Base-by-base conservation (phyloP, 2,797 vertebrate genomes). In the Acanthurus lineatus region DNA sequence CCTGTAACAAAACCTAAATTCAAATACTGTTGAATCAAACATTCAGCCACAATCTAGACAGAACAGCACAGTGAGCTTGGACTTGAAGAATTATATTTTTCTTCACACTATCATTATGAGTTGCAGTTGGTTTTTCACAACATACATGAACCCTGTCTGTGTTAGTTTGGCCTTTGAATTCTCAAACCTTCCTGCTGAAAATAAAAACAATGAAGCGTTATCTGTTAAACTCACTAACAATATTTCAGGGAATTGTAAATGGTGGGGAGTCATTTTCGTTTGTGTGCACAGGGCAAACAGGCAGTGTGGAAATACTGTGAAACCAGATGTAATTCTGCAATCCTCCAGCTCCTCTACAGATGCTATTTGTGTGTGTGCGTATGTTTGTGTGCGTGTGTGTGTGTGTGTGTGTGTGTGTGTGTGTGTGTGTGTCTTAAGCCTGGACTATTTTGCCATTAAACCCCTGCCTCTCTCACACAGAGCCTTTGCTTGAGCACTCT, bases 151-250 rank as follows among this genome's bases (percentile, higher is more conserved):
- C 57, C 25, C 20, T 71, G 63, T 58, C 89, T 94, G 89, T 95
- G 93, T 96, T 96, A 95, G 95, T 89, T 93, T 93, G 95, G 94
- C 94, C 93, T 94, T 48, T 94, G 90, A 95, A 91, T 94, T 83
- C 54, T 61, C 85, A 58, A 84, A 86, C 84, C 82, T 92, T 83
- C 79, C 90, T 91, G 88, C 85, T 85, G 90, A 94, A 90, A 88
- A 87, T 90, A 94, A 94, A 94, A 94, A 38, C 89, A 92, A 88
- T 88, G 86, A 93, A 92, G 91, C 90, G 3, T 94, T 95, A 96
- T 93, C 93, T 90, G 86, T 95, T 95, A 93, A 94, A 94, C 92
- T 93, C 94, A 94, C 92, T 94, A 93, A 95, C 93, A 92, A 93
- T 92, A 92, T 95, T 95, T 95, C 83, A 87, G 93, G 93, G 94